These are phyloP conservation scores for Onychomys leucogaster DNA, from an alignment of 2,797 vertebrate species.

Conservation along the genomic window DNA sequence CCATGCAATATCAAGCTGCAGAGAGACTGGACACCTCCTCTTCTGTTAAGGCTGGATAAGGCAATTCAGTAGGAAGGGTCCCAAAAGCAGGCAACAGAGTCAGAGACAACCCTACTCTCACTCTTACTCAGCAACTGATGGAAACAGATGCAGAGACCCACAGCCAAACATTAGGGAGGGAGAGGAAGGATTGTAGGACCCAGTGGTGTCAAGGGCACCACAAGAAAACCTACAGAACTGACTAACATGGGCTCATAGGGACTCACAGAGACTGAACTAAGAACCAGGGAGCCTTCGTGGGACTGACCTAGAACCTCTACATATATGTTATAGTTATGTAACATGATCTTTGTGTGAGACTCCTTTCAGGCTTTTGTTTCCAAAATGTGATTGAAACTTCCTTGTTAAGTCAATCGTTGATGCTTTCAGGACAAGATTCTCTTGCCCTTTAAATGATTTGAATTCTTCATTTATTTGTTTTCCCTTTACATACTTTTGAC, in stretches of 20 bases:
- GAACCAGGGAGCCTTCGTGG: background rate
- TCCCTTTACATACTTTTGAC: constrained; percentile 11
- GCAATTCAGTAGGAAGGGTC: background rate
- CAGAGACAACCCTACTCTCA: background rate
- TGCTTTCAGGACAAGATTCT: background rate
- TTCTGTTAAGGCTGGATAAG: background rate
- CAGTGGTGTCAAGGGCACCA: background rate
- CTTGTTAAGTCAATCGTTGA: background rate
- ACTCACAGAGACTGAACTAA: background rate
- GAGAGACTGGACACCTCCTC: background rate
- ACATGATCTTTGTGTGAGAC: background rate
- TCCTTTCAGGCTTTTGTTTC: background rate
- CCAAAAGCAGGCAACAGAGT: background rate
- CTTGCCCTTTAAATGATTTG: background rate
- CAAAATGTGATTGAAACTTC: background rate
- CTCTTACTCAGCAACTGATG: background rate
- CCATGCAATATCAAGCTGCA: background rate
- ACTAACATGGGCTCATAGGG: background rate
- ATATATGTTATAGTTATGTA: background rate
- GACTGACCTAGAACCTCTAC: background rate
- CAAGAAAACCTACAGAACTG: background rate
- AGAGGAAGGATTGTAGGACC: background rate
- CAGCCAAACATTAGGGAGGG: background rate
- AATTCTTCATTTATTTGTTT: background rate
- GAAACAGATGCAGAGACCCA: background rate